Percentiles rank a stretch among this genome's conserved stretches.
Evolutionary conservation across 1,140 invertebrate genomes (phyloP).

Genomic region (Euwallacea fornicatus): DNA sequence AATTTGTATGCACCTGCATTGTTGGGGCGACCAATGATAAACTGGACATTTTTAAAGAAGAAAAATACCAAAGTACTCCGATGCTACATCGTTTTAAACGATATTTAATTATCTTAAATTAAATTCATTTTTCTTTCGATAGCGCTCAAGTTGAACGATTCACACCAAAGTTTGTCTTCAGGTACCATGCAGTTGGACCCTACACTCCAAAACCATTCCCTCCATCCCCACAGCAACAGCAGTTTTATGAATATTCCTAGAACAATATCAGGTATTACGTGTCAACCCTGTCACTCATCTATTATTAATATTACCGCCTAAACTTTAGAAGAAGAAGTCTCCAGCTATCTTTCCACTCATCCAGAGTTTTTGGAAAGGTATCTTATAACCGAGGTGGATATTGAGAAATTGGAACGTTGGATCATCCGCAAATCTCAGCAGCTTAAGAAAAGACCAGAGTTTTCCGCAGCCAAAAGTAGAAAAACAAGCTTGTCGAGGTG

Average conservation of each 20-base stretch:
- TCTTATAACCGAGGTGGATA: conserved; percentile 59
- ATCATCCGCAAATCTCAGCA: conserved; percentile 60
- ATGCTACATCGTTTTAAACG: too few relatives aligned
- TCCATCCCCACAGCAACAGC: not conserved
- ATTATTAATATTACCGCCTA: too few relatives aligned
- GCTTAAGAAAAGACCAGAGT: conserved; percentile 52
- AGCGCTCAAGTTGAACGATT: too few relatives aligned
- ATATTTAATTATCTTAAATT: too few relatives aligned
- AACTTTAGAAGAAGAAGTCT: conserved; percentile 53
- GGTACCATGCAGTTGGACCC: too few relatives aligned
- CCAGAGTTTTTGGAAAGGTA: conserved; percentile 62
- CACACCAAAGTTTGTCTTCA: too few relatives aligned
- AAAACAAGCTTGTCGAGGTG: conserved; percentile 56
- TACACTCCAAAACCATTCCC: too few relatives aligned
- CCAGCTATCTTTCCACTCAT: conserved; percentile 57
- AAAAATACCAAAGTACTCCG: too few relatives aligned
- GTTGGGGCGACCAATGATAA: too few relatives aligned
- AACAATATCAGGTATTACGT: not conserved
- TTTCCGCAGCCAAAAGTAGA: conserved; percentile 44
- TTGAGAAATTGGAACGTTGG: conserved; percentile 63
- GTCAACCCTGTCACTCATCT: not conserved
- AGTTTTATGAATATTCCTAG: not conserved
- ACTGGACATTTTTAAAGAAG: too few relatives aligned
- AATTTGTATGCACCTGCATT: too few relatives aligned
- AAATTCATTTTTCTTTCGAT: too few relatives aligned